These are phyloP conservation scores for Meleagris gallopavo DNA, from an alignment of 2,113 vertebrate genomes.

Conservation along the genomic window DNA sequence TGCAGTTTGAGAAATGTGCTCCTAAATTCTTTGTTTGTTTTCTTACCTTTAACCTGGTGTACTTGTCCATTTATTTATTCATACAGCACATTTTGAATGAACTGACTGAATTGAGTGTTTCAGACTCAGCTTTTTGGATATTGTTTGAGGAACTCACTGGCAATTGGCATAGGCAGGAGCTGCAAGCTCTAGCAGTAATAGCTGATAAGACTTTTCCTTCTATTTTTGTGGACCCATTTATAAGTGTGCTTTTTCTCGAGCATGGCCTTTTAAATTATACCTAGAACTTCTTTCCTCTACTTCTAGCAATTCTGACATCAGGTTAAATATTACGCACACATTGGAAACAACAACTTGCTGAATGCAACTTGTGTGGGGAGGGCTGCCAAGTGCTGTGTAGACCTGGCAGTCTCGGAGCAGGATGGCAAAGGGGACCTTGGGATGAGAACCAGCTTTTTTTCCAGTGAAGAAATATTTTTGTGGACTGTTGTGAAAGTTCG, in stretches of 20 bases:
- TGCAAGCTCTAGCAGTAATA: not conserved
- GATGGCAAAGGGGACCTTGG: not conserved
- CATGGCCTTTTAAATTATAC: not conserved
- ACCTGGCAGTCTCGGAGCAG: not conserved
- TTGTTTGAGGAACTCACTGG: not conserved
- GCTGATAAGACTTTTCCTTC: constrained; percentile 59
- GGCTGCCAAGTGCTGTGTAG: not conserved
- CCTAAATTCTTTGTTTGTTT: not conserved
- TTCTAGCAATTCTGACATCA: not conserved
- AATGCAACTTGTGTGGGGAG: fast-evolving
- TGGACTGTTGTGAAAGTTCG: not conserved
- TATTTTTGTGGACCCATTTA: constrained; percentile 37
- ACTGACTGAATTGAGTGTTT: not conserved
- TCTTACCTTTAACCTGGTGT: not conserved
- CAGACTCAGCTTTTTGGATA: not conserved
- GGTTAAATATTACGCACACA: not conserved
- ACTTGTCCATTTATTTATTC: not conserved
- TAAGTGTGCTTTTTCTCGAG: not conserved
- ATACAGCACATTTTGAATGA: not conserved
- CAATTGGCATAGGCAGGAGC: not conserved
- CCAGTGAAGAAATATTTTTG: not conserved
- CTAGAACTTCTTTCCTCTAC: not conserved
- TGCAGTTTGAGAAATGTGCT: not conserved
- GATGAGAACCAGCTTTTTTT: not conserved
- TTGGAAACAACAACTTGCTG: fast-evolving